These are phyloP conservation scores for Iguana delicatissima DNA, from an alignment of 2,797 vertebrate species.

Conservation along the genomic window DNA sequence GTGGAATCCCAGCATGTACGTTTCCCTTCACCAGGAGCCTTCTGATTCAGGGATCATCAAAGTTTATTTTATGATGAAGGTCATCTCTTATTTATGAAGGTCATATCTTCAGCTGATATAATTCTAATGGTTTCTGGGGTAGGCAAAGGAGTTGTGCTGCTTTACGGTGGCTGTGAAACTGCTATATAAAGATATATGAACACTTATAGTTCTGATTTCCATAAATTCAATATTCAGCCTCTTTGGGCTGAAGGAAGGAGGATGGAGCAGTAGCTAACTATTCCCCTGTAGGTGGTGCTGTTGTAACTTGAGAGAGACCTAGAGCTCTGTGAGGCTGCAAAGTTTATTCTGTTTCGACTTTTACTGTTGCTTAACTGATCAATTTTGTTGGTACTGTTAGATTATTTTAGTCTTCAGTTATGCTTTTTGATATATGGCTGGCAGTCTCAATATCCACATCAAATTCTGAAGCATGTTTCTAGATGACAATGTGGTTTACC, in stretches of 20 bases:
- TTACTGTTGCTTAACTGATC: constrained; percentile 42
- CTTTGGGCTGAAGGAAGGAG: neutral
- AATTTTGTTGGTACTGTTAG: constrained; percentile 24
- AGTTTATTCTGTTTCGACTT: constrained; percentile 19
- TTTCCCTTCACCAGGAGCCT: neutral
- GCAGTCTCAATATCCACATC: constrained; percentile 2
- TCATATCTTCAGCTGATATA: neutral
- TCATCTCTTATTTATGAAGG: neutral
- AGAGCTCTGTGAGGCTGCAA: neutral
- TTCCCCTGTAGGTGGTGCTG: constrained; percentile 69
- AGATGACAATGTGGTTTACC: constrained; percentile 26
- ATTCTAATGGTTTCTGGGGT: neutral
- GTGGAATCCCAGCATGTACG: fast-evolving
- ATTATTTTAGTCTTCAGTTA: constrained; percentile 47
- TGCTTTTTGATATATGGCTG: neutral
- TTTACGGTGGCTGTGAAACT: constrained; percentile 13
- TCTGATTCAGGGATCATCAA: fast-evolving
- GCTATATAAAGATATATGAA: constrained; percentile 16
- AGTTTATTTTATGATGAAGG: constrained; percentile 2
- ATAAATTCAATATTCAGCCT: constrained; percentile 17
- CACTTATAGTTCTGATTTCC: neutral
- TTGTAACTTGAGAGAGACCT: constrained; percentile 59
- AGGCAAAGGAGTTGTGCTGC: neutral
- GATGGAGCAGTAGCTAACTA: neutral
- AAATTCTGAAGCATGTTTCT: constrained; percentile 23